These are phyloP conservation scores for Tetrao urogallus DNA, from an alignment of 2,113 vertebrate genomes.

Conservation along the genomic window DNA sequence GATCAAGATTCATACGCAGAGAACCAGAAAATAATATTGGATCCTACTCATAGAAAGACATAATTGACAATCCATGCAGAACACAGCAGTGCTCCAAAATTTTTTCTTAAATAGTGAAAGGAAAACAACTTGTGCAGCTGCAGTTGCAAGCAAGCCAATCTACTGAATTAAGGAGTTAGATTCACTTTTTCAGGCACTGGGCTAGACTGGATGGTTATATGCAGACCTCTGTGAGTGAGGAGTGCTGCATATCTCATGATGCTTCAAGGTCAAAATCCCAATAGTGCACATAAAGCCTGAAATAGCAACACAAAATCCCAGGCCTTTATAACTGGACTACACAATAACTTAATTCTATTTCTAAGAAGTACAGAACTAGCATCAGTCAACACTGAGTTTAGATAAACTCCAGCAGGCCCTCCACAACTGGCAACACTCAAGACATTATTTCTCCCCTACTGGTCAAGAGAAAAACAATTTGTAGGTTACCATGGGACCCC, in stretches of 20 bases:
- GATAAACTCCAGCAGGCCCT: background rate
- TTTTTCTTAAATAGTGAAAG: background rate
- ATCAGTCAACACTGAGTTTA: background rate
- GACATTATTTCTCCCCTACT: background rate
- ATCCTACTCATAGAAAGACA: conserved; percentile 76
- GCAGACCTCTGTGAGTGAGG: background rate
- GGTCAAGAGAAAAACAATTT: background rate
- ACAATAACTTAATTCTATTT: background rate
- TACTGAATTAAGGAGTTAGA: background rate
- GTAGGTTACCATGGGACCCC: background rate
- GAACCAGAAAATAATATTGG: conserved; percentile 94
- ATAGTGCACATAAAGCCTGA: background rate
- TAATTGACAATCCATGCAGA: accelerated
- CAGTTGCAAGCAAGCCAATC: background rate
- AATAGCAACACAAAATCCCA: background rate
- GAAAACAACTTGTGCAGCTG: background rate
- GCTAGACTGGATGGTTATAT: background rate
- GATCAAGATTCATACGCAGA: conserved; percentile 95
- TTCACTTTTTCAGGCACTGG: background rate
- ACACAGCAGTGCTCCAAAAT: background rate
- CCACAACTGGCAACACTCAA: background rate
- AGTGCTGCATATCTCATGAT: accelerated
- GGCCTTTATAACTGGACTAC: background rate
- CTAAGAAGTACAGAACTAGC: background rate
- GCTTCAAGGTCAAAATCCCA: background rate